Evolutionary conservation across 2,888 invertebrate genomes (phyloP).

Genomic region (Steromphala cineraria): DNA sequence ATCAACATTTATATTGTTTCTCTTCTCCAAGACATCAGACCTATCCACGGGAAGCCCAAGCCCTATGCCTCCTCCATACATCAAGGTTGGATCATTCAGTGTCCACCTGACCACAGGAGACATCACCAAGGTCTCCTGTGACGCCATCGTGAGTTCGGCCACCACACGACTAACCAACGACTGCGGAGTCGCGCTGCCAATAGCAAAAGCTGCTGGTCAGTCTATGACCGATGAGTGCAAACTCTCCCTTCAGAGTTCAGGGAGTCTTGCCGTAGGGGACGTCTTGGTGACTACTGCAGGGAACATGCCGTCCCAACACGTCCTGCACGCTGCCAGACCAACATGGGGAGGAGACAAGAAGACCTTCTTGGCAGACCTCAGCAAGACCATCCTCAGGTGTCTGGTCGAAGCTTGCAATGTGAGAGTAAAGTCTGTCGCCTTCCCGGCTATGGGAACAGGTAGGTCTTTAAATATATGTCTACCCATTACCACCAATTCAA

Average conservation of each 20-base stretch:
- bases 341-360: slow-evolving; percentile 37
- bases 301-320: slow-evolving; percentile 25
- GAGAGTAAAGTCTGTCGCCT: slow-evolving; percentile 36
- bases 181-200: background rate
- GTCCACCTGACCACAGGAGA: too few species aligned
- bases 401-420: slow-evolving; percentile 31
- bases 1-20: too few species aligned
- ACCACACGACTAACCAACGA: background rate
- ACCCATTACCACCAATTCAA: too few species aligned
- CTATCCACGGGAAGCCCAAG: too few species aligned
- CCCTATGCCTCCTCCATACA: too few species aligned
- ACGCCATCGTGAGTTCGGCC: background rate
- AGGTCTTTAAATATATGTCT: too few species aligned
- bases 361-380: slow-evolving; percentile 39
- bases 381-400: slow-evolving; percentile 37
- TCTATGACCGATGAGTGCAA: background rate
- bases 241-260: background rate
- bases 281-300: slow-evolving; percentile 37
- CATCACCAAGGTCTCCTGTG: background rate
- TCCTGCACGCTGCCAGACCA: slow-evolving; percentile 45
- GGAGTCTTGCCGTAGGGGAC: background rate
- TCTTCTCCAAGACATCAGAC: too few species aligned
- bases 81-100: too few species aligned
- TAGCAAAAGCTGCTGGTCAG: background rate
- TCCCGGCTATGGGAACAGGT: slow-evolving; percentile 53